Conservation (phyloP, 2,113 vertebrate genomes). For the Rhea pennata region DNA sequence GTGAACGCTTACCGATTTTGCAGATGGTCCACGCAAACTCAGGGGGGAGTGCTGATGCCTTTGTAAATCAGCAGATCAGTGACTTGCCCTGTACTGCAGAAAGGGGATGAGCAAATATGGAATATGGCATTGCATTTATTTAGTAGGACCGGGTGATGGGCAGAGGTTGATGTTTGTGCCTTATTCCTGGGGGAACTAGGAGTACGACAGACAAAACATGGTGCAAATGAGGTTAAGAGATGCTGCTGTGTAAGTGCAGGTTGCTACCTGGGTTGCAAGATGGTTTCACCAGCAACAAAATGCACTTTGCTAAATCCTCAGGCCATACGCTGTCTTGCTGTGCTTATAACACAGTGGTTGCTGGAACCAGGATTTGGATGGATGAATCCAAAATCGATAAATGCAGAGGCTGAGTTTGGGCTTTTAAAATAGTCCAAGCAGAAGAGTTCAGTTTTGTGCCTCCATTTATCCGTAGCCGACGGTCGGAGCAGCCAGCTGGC, state of each 20-base stretch:
- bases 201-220: background rate
- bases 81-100: background rate
- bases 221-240: background rate
- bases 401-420: background rate
- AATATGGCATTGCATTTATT: background rate
- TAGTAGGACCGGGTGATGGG: background rate
- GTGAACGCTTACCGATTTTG: background rate
- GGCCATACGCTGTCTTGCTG: background rate
- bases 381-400: background rate
- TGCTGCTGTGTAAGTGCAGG: background rate
- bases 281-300: background rate
- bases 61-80: background rate
- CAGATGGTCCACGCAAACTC: background rate
- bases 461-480: background rate
- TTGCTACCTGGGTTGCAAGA: background rate
- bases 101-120: background rate
- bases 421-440: conserved; percentile 1
- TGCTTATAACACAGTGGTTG: background rate
- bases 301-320: background rate
- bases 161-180: background rate
- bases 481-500: conserved; percentile 17
- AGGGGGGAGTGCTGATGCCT: background rate
- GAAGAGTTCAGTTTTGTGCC: background rate
- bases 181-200: background rate
- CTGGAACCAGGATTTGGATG: background rate